Percentiles rank a stretch among this genome's conserved stretches.
phyloP scores from a whole-genome alignment of 1,140 invertebrate genomes.

The Pogonomyrmex barbatus region DNA sequence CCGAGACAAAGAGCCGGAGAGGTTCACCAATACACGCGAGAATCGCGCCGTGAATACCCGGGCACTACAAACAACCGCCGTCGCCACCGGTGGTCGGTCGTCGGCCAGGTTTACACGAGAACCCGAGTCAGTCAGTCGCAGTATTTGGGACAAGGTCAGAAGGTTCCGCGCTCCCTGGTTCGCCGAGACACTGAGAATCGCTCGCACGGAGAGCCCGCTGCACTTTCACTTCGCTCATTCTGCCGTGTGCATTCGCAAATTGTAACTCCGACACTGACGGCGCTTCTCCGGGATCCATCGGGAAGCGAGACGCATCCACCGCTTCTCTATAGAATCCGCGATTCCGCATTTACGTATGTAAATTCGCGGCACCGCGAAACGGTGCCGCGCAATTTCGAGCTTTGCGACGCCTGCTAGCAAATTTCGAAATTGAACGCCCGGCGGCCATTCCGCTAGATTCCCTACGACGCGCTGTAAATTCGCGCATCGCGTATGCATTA shows the following conservation, averaged over 20 bases:
- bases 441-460: background rate
- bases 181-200: conserved; percentile 79
- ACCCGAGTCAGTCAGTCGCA: conserved; percentile 74
- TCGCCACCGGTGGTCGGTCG: conserved; percentile 21
- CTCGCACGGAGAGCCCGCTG: conserved; percentile 69
- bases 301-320: background rate
- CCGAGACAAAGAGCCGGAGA: conserved; percentile 70
- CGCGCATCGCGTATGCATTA: conserved; percentile 32
- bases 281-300: conserved; percentile 39
- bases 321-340: background rate
- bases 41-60: background rate
- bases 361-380: background rate
- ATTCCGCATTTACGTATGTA: background rate
- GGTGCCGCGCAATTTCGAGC: conserved; percentile 10
- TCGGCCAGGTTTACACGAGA: conserved; percentile 65
- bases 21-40: conserved; percentile 40
- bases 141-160: conserved; percentile 87
- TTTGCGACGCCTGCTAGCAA: conserved; percentile 11
- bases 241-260: conserved; percentile 80
- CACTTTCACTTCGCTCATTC: conserved; percentile 83
- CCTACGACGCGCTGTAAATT: background rate
- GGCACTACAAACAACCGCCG: background rate
- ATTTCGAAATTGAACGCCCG: conserved; percentile 44
- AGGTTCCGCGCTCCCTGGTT: conserved; percentile 77
- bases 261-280: conserved; percentile 65